Base-by-base conservation (phyloP, 1,140 invertebrate genomes). In the Rhagoletis zephyria region DNA sequence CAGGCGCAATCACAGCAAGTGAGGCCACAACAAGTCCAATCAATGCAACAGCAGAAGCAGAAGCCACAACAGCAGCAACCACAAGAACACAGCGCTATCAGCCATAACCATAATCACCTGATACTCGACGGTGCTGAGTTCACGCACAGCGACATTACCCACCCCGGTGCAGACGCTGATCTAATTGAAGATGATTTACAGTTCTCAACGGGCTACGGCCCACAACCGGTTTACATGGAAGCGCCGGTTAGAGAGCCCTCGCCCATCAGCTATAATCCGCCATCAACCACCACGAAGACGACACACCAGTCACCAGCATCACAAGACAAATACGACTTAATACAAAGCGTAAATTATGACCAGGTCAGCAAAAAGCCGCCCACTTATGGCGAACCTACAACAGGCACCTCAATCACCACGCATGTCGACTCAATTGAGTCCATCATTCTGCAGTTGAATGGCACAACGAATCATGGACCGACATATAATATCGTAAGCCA, bases 391-490 rank as follows among this genome's bases (percentile, higher is more conserved):
- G 93, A 81, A 59, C 90, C 89, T 59, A 92, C 91, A 7, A 91
- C 91, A 0, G 88, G 89, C 14, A 89, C 90, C 5, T 91, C 94
- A 88, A 90, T 91, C 74, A 89, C 93, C n/a, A 93, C 92, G 3
- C 94, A 94, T 88, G 90, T 95, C 7, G 94, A 94, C 40, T 95
- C 94, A 4, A 94, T 95, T 86, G 92, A 95, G 85, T 94, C 94
- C 40, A 96, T 96, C 10, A 95, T 96, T 87, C 94, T 95, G 56
- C 95, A 96, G 91, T 90, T 96, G 16, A 96, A 96, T 89, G 94
- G 95, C 30, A 94, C 94, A n/a, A 85, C 61, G 3, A 94, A 93
- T 87, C 94, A 94, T 19, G 92, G 92, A 0, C 92, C 92, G 64
- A 90, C 89, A 74, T 93, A 93, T 87, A 92, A 92, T 74, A 90